Base-by-base conservation (phyloP, 2,797 vertebrate genomes). In the Megaceryle alcyon region DNA sequence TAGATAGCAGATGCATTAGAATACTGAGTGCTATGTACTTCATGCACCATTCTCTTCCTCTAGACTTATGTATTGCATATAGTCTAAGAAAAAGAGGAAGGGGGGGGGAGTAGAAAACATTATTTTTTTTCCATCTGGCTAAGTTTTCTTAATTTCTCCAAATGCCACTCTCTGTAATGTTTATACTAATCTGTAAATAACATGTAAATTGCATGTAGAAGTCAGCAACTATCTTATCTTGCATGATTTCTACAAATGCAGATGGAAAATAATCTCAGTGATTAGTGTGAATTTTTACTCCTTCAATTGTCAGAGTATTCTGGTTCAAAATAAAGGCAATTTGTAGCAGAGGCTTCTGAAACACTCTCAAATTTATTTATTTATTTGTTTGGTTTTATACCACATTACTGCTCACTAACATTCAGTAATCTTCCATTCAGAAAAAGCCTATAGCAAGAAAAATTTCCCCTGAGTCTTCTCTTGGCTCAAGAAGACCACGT, bases 361-460 rank as follows among this genome's bases (percentile, higher is more conserved):
- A 66, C 51, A 35, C 6, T 49, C 0, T 37, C 2, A 3, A 48
- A 2, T 22, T 0, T 3, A n/a, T 12, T 14, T 26, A 25, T 9
- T 4, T 3, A 12, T 25, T 22, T 39, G 20, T 37, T 44, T 56
- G 46, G 17, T 19, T 70, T 65, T 64, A 26, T 82, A 82, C 9
- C 7, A 41, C 12, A 22, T 86, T 54, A 33, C 3, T 70, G 43
- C 33, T 35, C 0, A 0, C 8, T 78, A 79, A 49, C 7, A 41
- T 41, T 41, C 39, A 63, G 49, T 85, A 19, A 35, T 53, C 78
- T 73, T 88, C 53, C 10, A 39, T 71, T 89, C 43, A 68, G 43
- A 78, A 83, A 82, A 90, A 91, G 7, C 10, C 37, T 68, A 17
- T 37, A 77, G n/a, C 28, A 92, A 39, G 28, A 65, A 44, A 86